Evolutionary conservation across 2,797 vertebrate genomes (phyloP), one percentile per base, ranked within the genome.

Genomic region (Pipistrellus pygmaeus): DNA sequence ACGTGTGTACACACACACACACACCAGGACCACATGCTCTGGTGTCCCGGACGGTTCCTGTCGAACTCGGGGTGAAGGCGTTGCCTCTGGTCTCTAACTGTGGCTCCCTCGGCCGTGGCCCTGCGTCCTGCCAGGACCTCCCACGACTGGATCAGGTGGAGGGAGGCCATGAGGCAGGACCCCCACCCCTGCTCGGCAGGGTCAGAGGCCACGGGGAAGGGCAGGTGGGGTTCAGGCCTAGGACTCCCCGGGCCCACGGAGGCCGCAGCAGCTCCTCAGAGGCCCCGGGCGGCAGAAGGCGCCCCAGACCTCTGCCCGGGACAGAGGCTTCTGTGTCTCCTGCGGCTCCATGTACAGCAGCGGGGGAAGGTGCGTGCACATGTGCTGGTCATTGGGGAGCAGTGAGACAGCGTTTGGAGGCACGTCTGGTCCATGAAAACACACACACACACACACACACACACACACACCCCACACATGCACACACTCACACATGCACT

Each of bases 341-440:
- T 53, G n/a, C 25, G 3, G 77, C 3, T 85, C 51, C 20, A 0
- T 8, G 38, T 15, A 2, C 71, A n/a, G 25, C 3, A 13, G 32
- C 73, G 27, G 4, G 14, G 23, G 18, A 64, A 41, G 35, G 11
- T 6, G 10, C 10, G 25, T 27, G 38, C 4, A 35, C 30, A 8
- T 0, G 32, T 8, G 35, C 35, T 15, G 0, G 25, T 64, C 91
- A 62, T 0, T 0, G 0, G 25, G 25, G n/a, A 77, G 10, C 9
- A 14, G 66, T 11, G 17, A 44, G 73, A 30, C 53, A 75, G 3
- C n/a, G 14, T 30, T 15, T 38, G 75, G 73, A 53, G 62, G 75
- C 20, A 12, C 2, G 27, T 27, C 30, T 14, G 5, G 11, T 21
- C 48, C 21, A 3, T 9, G 89, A 51, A 69, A n/a, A 27, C 23